Evolutionary conservation across 2,888 invertebrate species (phyloP).

Genomic region (Harpalus rubripes): DNA sequence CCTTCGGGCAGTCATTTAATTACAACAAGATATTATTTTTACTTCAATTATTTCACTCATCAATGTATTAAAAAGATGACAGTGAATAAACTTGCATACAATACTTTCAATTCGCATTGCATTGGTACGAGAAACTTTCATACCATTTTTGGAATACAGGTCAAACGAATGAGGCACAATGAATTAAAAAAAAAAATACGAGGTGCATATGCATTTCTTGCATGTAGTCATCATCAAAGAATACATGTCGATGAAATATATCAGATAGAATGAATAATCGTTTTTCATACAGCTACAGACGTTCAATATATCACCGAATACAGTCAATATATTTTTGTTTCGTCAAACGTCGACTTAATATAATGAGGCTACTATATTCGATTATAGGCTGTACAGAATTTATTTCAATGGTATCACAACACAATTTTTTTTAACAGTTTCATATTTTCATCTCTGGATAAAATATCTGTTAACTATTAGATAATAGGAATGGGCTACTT

Average conservation of each 20-base stretch:
- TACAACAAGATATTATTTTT: background rate
- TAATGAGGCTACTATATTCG: no score
- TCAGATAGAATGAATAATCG: constrained; percentile 36
- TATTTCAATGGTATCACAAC: no score
- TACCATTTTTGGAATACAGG: no score
- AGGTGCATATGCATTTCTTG: constrained; percentile 46
- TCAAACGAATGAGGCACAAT: no score
- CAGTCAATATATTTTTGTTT: no score
- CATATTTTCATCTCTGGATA: no score
- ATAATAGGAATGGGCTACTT: no score
- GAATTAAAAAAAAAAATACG: constrained; percentile 16
- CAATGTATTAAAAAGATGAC: background rate
- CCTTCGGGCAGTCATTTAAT: background rate
- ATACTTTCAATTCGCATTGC: background rate
- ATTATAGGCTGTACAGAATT: no score
- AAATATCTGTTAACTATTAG: no score
- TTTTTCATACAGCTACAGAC: constrained; percentile 5
- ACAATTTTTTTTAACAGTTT: no score
- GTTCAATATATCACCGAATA: no score
- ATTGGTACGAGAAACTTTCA: background rate
- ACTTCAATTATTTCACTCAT: background rate
- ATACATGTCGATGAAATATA: constrained; percentile 44
- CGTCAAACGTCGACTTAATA: no score
- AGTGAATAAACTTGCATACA: constrained; percentile 4
- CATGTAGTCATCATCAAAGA: background rate